phyloP scores from a whole-genome alignment of 1,140 invertebrate genomes.

The Hylaeus volcanicus region DNA sequence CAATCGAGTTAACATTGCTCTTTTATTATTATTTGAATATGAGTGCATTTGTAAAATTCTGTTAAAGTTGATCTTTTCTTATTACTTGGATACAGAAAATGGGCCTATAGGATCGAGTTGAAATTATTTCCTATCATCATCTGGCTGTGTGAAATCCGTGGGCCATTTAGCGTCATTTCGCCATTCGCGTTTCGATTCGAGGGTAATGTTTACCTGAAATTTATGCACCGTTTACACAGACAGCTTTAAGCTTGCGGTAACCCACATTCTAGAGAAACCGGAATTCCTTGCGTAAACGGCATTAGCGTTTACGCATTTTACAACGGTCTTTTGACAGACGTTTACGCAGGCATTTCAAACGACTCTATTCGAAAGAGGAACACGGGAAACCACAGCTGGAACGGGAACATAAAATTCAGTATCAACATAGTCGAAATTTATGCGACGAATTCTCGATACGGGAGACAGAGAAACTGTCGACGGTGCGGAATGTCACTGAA shows the following conservation, averaged over 20 bases:
- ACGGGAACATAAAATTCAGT: not conserved
- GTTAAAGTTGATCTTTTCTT: too few species aligned
- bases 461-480: not conserved
- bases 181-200: constrained; percentile 9
- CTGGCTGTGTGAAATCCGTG: not conserved
- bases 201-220: constrained; percentile 19
- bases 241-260: constrained; percentile 14
- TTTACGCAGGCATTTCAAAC: constrained; percentile 11
- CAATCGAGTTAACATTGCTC: too few species aligned
- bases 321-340: not conserved
- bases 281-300: constrained; percentile 30
- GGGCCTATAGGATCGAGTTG: too few species aligned
- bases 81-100: too few species aligned
- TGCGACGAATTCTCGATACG: not conserved
- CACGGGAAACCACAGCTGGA: not conserved
- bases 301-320: constrained; percentile 30
- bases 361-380: not conserved
- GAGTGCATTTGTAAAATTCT: too few species aligned
- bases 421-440: not conserved
- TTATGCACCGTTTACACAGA: constrained; percentile 18
- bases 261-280: constrained; percentile 38
- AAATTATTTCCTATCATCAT: not conserved
- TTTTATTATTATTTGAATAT: too few species aligned
- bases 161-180: not conserved
- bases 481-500: not conserved